phyloP scores from a whole-genome alignment of 2,888 invertebrate genomes.

The Oasisia sp. region DNA sequence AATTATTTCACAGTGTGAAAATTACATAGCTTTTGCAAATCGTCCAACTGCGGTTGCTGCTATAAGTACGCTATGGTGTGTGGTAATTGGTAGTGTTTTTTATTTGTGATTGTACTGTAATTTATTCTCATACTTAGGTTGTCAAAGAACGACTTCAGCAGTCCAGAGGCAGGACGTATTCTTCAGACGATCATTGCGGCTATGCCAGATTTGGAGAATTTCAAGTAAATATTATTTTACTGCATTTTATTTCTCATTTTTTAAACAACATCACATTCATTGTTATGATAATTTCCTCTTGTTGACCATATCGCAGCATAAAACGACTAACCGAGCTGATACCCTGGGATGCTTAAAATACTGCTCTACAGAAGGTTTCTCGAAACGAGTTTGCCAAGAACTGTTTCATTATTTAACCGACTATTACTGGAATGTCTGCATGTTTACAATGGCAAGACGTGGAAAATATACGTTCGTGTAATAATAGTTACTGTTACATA shows the following conservation, averaged over 20 bases:
- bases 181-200: not conserved
- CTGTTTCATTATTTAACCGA: too few species aligned
- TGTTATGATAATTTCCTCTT: not conserved
- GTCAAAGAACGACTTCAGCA: not conserved
- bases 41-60: not conserved
- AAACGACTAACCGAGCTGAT: not conserved
- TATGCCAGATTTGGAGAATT: not conserved
- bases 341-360: too few species aligned
- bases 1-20: not conserved
- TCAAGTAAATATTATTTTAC: not conserved
- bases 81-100: not conserved
- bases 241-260: too few species aligned
- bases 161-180: not conserved
- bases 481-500: too few species aligned
- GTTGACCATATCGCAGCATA: not conserved
- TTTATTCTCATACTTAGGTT: not conserved
- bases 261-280: not conserved
- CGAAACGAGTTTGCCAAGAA: too few species aligned
- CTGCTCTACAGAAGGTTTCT: too few species aligned
- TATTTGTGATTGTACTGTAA: not conserved
- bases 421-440: too few species aligned
- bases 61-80: not conserved
- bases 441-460: too few species aligned
- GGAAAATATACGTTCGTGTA: too few species aligned
- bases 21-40: not conserved